phyloP scores from a whole-genome alignment of 2,888 invertebrate genomes.

The Sicus ferrugineus region DNA sequence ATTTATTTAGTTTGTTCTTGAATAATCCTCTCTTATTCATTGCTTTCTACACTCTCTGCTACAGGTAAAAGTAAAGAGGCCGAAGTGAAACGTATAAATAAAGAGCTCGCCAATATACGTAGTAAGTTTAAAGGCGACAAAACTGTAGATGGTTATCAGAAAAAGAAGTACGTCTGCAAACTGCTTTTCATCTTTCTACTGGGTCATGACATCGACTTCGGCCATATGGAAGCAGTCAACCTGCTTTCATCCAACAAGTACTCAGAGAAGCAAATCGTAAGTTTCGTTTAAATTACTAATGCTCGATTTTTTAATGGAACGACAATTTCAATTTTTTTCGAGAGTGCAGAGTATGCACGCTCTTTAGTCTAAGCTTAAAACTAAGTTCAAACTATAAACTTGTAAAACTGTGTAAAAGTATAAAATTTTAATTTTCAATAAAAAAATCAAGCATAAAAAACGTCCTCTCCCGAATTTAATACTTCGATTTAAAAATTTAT shows the following conservation, averaged over 20 bases:
- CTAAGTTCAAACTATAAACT: too few species aligned
- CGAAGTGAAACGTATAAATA: constrained; percentile 99
- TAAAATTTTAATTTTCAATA: too few species aligned
- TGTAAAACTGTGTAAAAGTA: too few species aligned
- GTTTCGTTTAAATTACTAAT: constrained; percentile 52
- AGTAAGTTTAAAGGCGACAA: constrained; percentile 99
- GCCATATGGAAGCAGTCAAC: constrained; percentile 99
- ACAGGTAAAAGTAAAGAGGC: constrained; percentile 99
- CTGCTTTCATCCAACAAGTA: constrained; percentile 99
- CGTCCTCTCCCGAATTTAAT: too few species aligned
- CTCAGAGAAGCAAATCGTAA: constrained; percentile 99
- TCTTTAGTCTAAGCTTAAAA: background rate
- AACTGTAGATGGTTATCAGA: constrained; percentile 99
- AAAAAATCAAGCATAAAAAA: too few species aligned
- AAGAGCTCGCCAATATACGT: constrained; percentile 98
- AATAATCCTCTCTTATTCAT: too few species aligned
- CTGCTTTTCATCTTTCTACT: constrained; percentile 98
- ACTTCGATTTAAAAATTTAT: background rate
- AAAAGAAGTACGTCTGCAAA: constrained; percentile 99
- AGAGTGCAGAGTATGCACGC: too few species aligned
- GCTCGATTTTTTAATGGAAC: too few species aligned
- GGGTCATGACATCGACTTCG: constrained; percentile 99
- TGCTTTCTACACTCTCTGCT: too few species aligned
- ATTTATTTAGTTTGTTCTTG: too few species aligned
- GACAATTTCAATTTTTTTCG: too few species aligned